phyloP scores from a whole-genome alignment of 1,140 invertebrate species.

The Ylistrum balloti region DNA sequence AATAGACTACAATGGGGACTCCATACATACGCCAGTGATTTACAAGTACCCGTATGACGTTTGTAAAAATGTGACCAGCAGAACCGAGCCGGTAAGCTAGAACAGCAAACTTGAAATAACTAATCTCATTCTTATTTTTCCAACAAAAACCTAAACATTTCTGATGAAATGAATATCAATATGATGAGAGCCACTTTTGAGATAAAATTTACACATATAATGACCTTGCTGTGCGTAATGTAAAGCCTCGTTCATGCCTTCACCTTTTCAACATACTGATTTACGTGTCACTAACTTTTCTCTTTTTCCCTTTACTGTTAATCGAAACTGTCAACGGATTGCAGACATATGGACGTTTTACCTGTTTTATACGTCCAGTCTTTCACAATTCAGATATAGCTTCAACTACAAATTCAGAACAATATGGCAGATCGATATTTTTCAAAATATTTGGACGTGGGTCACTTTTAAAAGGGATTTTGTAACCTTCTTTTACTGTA shows the following conservation, averaged over 20 bases:
- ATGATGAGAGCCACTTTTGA: slow-evolving; percentile 47
- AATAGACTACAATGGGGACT: slow-evolving; percentile 47
- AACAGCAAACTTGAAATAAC: slow-evolving; percentile 48
- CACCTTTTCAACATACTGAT: slow-evolving; percentile 47
- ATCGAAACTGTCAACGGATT: slow-evolving; percentile 50
- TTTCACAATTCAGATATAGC: slow-evolving; percentile 46
- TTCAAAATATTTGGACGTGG: neutral
- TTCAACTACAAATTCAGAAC: slow-evolving; percentile 19
- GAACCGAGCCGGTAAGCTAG: slow-evolving; percentile 44
- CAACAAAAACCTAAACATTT: slow-evolving; percentile 50
- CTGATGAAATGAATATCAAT: slow-evolving; percentile 45
- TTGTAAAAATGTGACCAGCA: slow-evolving; percentile 49
- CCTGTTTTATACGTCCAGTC: slow-evolving; percentile 16
- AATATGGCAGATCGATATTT: slow-evolving; percentile 48
- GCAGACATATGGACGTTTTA: slow-evolving; percentile 10
- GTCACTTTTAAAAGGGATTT: slow-evolving; percentile 44
- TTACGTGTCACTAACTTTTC: slow-evolving; percentile 47
- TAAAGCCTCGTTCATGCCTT: neutral
- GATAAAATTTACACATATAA: slow-evolving; percentile 54
- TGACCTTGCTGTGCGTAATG: slow-evolving; percentile 11
- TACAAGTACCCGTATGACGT: too few species aligned
- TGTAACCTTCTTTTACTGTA: slow-evolving; percentile 42
- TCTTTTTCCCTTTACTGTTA: slow-evolving; percentile 44
- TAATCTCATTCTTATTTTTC: neutral
- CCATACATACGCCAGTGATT: slow-evolving; percentile 42